Evolutionary conservation across 2,113 vertebrate genomes (phyloP).

Genomic region (Trinectes maculatus): DNA sequence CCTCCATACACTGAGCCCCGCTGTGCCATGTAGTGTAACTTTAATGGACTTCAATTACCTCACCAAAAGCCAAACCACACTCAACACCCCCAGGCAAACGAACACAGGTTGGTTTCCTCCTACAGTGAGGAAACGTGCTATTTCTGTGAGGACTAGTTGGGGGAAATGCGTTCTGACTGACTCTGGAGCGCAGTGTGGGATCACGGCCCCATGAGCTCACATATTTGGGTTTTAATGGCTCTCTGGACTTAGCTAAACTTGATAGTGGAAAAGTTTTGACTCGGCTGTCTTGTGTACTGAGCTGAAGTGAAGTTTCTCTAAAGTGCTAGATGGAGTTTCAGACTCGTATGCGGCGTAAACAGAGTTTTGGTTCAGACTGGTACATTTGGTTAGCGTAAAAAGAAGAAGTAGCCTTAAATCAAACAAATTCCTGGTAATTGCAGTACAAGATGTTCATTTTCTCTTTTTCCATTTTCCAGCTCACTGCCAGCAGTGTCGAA

Average conservation of each 20-base stretch:
- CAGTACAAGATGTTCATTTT: neutral
- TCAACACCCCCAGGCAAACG: constrained; percentile 64
- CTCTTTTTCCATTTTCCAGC: constrained; percentile 63
- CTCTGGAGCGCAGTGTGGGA: constrained; percentile 52
- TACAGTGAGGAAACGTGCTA: constrained; percentile 43
- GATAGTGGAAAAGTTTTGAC: constrained; percentile 59
- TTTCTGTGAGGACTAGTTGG: constrained; percentile 55
- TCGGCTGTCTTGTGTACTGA: constrained; percentile 11
- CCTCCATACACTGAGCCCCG: constrained; percentile 7
- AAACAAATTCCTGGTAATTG: neutral
- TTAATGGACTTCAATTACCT: constrained; percentile 59
- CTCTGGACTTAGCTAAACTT: constrained; percentile 60
- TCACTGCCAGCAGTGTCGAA: constrained; percentile 85
- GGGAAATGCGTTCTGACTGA: constrained; percentile 66
- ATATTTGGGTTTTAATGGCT: constrained; percentile 60
- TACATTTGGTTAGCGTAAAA: neutral
- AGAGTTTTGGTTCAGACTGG: neutral
- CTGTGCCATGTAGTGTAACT: constrained; percentile 39
- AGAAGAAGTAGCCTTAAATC: neutral
- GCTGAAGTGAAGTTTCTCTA: constrained; percentile 41
- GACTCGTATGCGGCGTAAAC: neutral
- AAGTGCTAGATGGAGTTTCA: constrained; percentile 26
- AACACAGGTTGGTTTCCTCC: constrained; percentile 61
- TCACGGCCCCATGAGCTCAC: constrained; percentile 52
- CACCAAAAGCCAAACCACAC: constrained; percentile 68